phyloP scores from a whole-genome alignment of 2,888 invertebrate genomes.

The Germaria angustata region DNA sequence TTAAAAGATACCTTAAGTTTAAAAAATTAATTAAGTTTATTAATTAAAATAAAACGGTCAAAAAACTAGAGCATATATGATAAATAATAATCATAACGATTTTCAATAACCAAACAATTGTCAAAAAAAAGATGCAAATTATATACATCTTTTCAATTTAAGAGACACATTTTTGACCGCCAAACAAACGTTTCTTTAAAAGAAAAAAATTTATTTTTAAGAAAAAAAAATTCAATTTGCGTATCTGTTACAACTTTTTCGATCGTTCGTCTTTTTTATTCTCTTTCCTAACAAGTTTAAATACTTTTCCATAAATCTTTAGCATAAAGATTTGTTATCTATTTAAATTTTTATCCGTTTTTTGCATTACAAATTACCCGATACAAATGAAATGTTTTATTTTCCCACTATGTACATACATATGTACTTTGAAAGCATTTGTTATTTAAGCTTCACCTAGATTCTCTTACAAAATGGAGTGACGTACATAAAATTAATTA shows the following conservation, averaged over 20 bases:
- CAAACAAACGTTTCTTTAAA: conserved; percentile 3
- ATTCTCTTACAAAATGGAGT: conserved; percentile 18
- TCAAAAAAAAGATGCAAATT: too few relatives aligned
- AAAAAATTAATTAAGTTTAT: too few relatives aligned
- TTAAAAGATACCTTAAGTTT: too few relatives aligned
- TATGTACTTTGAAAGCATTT: not conserved
- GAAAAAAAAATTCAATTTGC: conserved; percentile 22
- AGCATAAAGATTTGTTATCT: conserved; percentile 39
- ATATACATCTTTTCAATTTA: too few relatives aligned
- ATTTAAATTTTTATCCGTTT: conserved; percentile 9
- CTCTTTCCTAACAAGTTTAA: conserved; percentile 29
- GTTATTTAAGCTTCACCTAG: conserved; percentile 54
- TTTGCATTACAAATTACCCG: conserved; percentile 30
- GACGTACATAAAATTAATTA: not conserved
- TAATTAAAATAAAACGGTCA: too few relatives aligned
- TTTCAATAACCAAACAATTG: too few relatives aligned
- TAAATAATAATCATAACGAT: too few relatives aligned
- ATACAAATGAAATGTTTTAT: conserved; percentile 14
- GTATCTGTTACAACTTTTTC: conserved; percentile 28
- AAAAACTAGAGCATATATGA: too few relatives aligned
- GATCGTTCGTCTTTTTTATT: not conserved
- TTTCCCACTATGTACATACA: not conserved
- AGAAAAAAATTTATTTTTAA: not conserved
- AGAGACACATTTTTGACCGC: conserved; percentile 32
- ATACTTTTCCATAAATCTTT: conserved; percentile 39